Evolutionary conservation across 1,140 invertebrate genomes (phyloP), one percentile per base, ranked within the genome.

Genomic region (Oryctes rhinoceros): DNA sequence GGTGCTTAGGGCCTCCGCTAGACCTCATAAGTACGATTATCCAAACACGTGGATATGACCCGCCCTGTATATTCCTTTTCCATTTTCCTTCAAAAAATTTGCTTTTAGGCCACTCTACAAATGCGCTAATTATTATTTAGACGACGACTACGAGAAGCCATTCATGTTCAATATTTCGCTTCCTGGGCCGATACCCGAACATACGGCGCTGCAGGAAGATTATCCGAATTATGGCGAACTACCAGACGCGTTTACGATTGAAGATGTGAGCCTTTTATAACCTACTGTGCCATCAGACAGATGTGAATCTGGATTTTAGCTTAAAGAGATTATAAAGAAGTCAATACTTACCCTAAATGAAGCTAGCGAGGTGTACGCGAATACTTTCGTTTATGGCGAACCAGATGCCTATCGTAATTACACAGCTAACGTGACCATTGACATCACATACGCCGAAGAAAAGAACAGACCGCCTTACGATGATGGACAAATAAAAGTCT

Each of bases 121-220:
- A 35, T 71, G 65, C 7, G 65, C 65, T 4, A 71, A 71, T 24
- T 20, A 71, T 71, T 71, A 71, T 10, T 35, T 71, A 5, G 24
- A 71, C 13, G 65, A 71, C 13, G 65, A 71, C 6, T 71, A 71
- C 65, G 20, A 30, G 20, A 71, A 71, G 9, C 65, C 65, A 24
- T 24, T 9, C 4, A 30, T 24, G 24, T 71, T 71, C 13, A 11
- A 35, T 24, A 15, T 71, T 6, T 24, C 65, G 13, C 15, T 71
- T 7, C 65, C 65, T 4, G 18, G 5, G 0, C 65, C 65, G 9
- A 35, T 71, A 7, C 65, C 65, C 0, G 18, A 71, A 71, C 65
- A 71, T 37, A 4, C 35, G 1, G 20, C 9, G 3, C 3, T 71
- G 1, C 18, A 24, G 10, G 65, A 71, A 11, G 65, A 71, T 37